Evolutionary conservation across 2,113 vertebrate species (phyloP).

Genomic region (Fulmarus glacialis): DNA sequence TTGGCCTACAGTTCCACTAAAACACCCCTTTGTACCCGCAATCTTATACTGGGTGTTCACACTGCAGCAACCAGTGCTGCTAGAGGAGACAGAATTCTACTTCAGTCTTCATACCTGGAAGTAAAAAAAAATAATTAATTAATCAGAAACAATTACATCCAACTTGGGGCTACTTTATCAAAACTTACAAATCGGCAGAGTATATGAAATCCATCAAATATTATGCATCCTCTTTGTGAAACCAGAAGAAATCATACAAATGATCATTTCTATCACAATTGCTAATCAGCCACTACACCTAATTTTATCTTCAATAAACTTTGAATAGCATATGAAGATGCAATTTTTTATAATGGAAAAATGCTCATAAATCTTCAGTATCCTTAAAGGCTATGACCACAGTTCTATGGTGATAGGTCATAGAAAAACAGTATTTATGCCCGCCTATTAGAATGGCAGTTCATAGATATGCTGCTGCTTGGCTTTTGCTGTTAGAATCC

Average conservation of each 20-base stretch:
- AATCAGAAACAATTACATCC: not conserved
- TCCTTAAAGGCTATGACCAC: not conserved
- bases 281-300: not conserved
- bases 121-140: not conserved
- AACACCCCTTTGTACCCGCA: not conserved
- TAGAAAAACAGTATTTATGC: not conserved
- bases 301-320: not conserved
- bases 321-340: not conserved
- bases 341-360: not conserved
- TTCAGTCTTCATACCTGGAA: not conserved
- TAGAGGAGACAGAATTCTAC: not conserved
- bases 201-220: not conserved
- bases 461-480: not conserved
- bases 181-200: not conserved
- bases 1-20: not conserved
- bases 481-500: slow-evolving; percentile 34
- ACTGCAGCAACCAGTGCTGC: not conserved
- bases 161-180: not conserved
- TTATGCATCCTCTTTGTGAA: not conserved
- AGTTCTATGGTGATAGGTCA: not conserved
- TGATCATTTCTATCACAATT: not conserved
- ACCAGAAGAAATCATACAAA: not conserved
- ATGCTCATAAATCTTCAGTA: not conserved
- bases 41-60: not conserved
- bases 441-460: not conserved